phyloP scores from a whole-genome alignment of 2,113 vertebrate species.

The Xenotilapia leptura region DNA sequence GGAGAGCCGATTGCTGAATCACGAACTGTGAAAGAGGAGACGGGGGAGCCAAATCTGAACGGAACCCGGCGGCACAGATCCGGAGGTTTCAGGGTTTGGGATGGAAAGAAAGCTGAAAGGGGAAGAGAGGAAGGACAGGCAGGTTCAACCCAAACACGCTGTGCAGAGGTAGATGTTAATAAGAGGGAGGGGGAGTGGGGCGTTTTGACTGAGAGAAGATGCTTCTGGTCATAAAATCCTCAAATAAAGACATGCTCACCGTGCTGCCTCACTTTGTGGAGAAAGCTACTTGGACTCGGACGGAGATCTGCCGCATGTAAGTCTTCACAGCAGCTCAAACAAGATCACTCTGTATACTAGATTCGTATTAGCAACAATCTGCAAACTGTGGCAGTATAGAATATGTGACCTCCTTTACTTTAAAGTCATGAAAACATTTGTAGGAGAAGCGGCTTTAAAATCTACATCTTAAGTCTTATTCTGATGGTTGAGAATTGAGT shows the following conservation, averaged over 20 bases:
- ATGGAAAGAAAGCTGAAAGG: neutral
- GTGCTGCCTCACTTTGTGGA: conserved; percentile 54
- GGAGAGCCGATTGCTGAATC: conserved; percentile 15
- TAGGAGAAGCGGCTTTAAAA: neutral
- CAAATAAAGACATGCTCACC: conserved; percentile 29
- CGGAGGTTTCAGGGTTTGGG: neutral
- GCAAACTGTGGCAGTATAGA: neutral
- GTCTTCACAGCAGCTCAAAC: neutral
- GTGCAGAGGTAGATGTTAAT: neutral
- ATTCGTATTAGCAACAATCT: neutral
- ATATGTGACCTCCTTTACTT: neutral
- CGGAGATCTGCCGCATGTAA: conserved; percentile 62
- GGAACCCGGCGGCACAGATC: neutral
- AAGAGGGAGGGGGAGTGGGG: neutral
- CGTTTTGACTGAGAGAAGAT: conserved; percentile 10
- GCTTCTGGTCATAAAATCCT: conserved; percentile 49
- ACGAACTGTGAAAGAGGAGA: conserved; percentile 12
- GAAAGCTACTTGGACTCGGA: conserved; percentile 45
- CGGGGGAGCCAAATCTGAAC: neutral
- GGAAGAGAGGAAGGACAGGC: neutral
- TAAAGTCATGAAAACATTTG: neutral
- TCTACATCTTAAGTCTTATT: neutral
- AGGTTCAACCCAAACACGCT: neutral
- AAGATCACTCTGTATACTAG: neutral
- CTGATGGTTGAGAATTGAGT: neutral